These are phyloP conservation scores for Brachyalestes nurse DNA, from an alignment of 2,797 vertebrate genomes.

Conservation along the genomic window DNA sequence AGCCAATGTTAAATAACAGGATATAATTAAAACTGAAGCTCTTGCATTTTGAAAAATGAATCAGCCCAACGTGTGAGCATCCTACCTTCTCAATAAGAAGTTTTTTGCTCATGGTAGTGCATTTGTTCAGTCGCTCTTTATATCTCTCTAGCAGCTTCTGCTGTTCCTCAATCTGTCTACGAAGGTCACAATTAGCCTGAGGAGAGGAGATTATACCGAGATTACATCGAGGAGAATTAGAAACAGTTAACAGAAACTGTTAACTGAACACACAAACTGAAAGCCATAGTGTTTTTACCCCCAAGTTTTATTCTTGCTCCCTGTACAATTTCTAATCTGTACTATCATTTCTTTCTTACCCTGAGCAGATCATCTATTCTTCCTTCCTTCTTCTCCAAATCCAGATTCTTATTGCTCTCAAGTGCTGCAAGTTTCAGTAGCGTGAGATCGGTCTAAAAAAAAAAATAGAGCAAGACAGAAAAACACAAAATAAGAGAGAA, in stretches of 20 bases:
- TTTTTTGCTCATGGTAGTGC: conserved; percentile 99
- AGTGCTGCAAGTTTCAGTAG: conserved; percentile 96
- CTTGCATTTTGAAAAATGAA: too few relatives aligned
- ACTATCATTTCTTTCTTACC: conserved; percentile 79
- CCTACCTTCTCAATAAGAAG: conserved; percentile 95
- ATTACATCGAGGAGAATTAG: neutral
- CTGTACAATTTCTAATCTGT: neutral
- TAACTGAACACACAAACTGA: neutral
- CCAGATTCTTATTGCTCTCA: conserved; percentile 99
- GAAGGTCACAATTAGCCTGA: conserved; percentile 97
- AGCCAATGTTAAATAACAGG: too few relatives aligned
- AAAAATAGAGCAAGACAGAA: conserved; percentile 17
- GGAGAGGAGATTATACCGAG: neutral
- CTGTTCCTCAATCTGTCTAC: conserved; percentile 97
- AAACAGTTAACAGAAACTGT: neutral
- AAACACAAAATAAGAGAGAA: neutral
- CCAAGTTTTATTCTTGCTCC: neutral
- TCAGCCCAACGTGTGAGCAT: neutral
- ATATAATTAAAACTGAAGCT: too few relatives aligned
- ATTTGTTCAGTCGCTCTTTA: conserved; percentile 98
- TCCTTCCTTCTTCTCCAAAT: conserved; percentile 99
- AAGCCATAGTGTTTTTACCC: neutral
- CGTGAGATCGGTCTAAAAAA: conserved; percentile 91
- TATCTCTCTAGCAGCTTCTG: conserved; percentile 98
- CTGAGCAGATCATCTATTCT: conserved; percentile 99